Evolutionary conservation across 1,140 invertebrate species (phyloP), one percentile per base, ranked within the genome.

Genomic region (Listronotus bonariensis): DNA sequence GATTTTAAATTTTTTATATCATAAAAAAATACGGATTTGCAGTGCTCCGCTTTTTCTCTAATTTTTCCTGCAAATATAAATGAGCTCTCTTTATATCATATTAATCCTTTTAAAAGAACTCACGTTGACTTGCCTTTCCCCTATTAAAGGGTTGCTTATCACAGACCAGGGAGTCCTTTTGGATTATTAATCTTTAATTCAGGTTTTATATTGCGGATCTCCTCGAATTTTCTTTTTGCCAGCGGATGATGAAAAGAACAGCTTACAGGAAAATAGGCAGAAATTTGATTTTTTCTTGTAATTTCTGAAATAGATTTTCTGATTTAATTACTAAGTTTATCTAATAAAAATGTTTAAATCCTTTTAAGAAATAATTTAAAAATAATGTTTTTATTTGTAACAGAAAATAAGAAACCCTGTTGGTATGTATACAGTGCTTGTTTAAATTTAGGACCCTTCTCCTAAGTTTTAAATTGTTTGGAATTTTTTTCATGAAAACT

Each of bases 121-220:
- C 48, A 31, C 20, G 48, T 51, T 51, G 15, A 51, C 48, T 51
- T 51, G 48, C 48, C 20, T 32, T 51, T 15, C 9, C 31, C 48
- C 48, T 51, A 51, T 51, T 51, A 51, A 51, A 51, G 31, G 48
- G 20, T 51, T 51, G 48, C 48, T 51, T 51, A 51, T 51, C 48
- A 51, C 48, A 18, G 48, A 51, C 48, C n/a, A 31, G 48, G 48
- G 48, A 51, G 48, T 32, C 48, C 26, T 51, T 32, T 51, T 51
- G 48, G 48, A 51, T 51, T 51, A 51, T 51, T 51, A 18, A 51
- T 31, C 26, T 51, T 20, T 8, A 31, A 20, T 51, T 51, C 48
- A 51, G 20, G 48, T 51, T 51, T 51, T 51, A 18, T 8, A 46
- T 6, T 46, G 15, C 43, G 12, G 15, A 18, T 46, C 20, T 46